Evolutionary conservation across 2,113 vertebrate species (phyloP).

Genomic region (Tylochromis polylepis): DNA sequence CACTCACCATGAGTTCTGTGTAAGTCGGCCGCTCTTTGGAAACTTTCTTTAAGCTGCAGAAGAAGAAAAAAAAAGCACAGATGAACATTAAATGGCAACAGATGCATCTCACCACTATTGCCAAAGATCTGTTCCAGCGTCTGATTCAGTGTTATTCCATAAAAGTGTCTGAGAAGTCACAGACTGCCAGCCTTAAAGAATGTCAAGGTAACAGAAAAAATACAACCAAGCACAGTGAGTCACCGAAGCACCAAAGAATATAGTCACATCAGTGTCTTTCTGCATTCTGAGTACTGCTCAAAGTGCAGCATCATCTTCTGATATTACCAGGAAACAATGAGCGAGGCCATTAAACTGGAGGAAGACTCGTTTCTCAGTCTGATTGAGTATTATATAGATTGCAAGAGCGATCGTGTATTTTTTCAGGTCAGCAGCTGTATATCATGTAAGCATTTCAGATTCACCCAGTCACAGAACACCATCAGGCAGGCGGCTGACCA

Average conservation of each 20-base stretch:
- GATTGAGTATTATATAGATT: background rate
- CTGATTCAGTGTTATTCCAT: background rate
- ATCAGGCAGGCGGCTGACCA: background rate
- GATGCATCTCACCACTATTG: background rate
- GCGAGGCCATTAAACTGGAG: background rate
- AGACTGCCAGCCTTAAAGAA: background rate
- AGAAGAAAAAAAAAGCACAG: background rate
- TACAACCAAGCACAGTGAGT: background rate
- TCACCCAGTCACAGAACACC: background rate
- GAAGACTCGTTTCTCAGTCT: background rate
- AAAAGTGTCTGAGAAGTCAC: background rate
- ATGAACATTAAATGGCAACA: background rate
- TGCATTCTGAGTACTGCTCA: background rate
- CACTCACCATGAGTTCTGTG: slow-evolving; percentile 94
- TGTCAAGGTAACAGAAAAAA: background rate
- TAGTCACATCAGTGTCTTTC: background rate
- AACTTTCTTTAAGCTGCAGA: slow-evolving; percentile 94
- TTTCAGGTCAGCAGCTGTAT: background rate
- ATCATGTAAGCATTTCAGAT: background rate
- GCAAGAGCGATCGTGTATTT: too few relatives aligned
- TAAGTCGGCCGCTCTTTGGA: slow-evolving; percentile 96
- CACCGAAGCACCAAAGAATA: fast-evolving
- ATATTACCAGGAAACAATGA: background rate
- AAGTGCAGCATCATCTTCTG: background rate
- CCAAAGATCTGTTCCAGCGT: fast-evolving